These are phyloP conservation scores for Propithecus perrieri DNA, from an alignment of 2,797 vertebrate genomes.

Conservation along the genomic window DNA sequence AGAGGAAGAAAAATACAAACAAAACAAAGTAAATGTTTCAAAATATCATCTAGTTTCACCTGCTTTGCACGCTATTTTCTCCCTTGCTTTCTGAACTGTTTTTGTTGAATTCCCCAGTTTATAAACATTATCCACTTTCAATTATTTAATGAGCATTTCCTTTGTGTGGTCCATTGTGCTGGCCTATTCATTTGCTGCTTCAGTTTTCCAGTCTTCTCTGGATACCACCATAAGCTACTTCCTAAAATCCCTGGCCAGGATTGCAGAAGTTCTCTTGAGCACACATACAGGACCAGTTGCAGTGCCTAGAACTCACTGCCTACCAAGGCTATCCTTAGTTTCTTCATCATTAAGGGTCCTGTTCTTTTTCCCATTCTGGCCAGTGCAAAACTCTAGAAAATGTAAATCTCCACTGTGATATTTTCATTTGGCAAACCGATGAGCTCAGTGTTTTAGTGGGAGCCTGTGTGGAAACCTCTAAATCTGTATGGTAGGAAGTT, in stretches of 20 bases:
- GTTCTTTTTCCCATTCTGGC: neutral
- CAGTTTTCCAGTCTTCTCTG: neutral
- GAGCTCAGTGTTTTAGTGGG: neutral
- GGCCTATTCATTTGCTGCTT: neutral
- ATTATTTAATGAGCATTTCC: neutral
- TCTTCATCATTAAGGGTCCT: neutral
- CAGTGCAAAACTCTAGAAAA: neutral
- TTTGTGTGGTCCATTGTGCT: neutral
- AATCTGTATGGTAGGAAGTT: neutral
- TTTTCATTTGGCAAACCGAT: neutral
- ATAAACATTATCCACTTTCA: neutral
- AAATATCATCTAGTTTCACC: neutral
- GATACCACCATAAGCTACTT: neutral
- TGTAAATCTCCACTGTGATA: neutral
- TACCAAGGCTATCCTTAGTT: neutral
- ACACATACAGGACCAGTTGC: fast-evolving
- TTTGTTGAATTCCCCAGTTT: neutral
- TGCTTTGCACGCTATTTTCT: neutral
- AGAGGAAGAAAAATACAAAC: neutral
- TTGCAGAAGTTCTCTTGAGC: neutral
- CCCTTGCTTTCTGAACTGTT: neutral
- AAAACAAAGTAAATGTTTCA: neutral
- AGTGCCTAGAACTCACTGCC: neutral
- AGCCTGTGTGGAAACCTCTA: neutral
- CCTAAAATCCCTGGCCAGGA: neutral